These are phyloP conservation scores for Podargus strigoides DNA, from an alignment of 2,797 vertebrate species.

Conservation along the genomic window DNA sequence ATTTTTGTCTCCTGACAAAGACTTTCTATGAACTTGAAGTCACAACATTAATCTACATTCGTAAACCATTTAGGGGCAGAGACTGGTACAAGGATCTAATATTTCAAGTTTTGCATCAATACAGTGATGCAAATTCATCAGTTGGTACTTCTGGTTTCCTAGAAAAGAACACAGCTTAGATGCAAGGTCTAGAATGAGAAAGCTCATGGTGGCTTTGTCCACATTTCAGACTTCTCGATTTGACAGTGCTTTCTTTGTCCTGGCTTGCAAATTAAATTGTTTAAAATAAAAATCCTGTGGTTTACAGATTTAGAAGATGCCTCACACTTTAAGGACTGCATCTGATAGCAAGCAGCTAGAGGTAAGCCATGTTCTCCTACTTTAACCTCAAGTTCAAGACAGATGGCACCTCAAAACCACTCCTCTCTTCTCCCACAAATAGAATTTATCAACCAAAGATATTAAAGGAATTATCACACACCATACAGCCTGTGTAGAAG, in stretches of 20 bases:
- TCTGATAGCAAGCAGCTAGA: not conserved
- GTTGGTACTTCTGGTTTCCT: not conserved
- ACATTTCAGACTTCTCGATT: not conserved
- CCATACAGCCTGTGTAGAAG: not conserved
- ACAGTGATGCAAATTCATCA: not conserved
- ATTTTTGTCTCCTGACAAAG: not conserved
- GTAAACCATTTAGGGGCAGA: not conserved
- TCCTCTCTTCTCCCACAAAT: not conserved
- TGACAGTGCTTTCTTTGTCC: not conserved
- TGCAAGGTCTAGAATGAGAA: not conserved
- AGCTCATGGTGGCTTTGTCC: accelerated
- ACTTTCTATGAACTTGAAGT: not conserved
- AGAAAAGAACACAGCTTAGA: not conserved
- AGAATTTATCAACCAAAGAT: not conserved
- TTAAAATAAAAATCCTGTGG: not conserved
- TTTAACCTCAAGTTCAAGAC: not conserved
- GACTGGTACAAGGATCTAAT: not conserved
- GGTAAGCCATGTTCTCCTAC: not conserved
- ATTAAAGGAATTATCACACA: not conserved
- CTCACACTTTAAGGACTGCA: not conserved
- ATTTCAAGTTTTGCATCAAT: not conserved
- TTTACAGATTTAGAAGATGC: not conserved
- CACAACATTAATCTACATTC: accelerated
- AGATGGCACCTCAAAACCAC: not conserved
- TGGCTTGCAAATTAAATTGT: not conserved